A percentile compares a stretch with the other conserved stretches of the same genome.
Conservation (phyloP, 2,888 invertebrate species). For the Charanyca ferruginea region DNA sequence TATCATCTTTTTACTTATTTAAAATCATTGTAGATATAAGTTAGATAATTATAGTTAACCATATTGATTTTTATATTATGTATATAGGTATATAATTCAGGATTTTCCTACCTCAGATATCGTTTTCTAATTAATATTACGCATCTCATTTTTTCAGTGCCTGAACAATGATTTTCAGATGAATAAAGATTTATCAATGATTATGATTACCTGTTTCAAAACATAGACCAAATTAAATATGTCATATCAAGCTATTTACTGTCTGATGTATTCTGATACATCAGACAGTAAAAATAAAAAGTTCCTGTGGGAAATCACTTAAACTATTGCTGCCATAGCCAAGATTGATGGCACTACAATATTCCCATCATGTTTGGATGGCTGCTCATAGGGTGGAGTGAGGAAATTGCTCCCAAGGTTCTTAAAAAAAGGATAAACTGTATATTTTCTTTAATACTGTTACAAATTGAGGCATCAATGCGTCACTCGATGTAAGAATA, state of each 20-base stretch:
- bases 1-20: background rate
- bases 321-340: constrained; percentile 25
- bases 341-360: constrained; percentile 49
- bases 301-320: constrained; percentile 49
- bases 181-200: too few relatives aligned
- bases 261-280: constrained; percentile 19
- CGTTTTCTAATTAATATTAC: too few relatives aligned
- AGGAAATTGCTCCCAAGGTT: background rate
- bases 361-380: constrained; percentile 21
- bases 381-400: background rate
- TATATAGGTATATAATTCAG: too few relatives aligned
- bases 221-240: background rate
- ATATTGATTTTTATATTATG: too few relatives aligned
- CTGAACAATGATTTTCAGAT: too few relatives aligned
- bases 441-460: constrained; percentile 13
- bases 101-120: too few relatives aligned
- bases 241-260: too few relatives aligned
- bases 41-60: too few relatives aligned
- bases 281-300: constrained; percentile 30
- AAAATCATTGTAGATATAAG: too few relatives aligned
- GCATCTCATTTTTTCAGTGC: too few relatives aligned
- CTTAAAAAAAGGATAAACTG: constrained; percentile 7
- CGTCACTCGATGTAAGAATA: background rate
- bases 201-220: background rate
- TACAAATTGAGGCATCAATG: constrained; percentile 9